Conservation (phyloP, 37 sponge, comb jelly and placozoan species). For the Dysidea cf. avara region DNA sequence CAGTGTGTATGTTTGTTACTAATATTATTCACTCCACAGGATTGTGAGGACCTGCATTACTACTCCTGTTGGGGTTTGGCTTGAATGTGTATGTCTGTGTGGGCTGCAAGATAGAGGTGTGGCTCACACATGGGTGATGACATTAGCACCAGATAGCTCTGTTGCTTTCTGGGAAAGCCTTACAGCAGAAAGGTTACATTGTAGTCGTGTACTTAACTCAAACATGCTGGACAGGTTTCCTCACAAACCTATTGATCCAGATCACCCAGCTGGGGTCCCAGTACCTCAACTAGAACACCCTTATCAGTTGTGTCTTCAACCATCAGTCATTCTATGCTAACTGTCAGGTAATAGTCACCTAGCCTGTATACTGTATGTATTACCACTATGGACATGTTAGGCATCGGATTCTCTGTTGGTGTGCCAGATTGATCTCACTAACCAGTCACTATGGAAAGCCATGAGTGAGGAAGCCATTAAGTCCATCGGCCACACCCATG, state of each 20-base stretch:
- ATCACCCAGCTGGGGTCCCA: slow-evolving; percentile 54
- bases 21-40: slow-evolving; percentile 59
- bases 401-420: slow-evolving; percentile 61
- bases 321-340: slow-evolving; percentile 93
- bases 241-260: slow-evolving; percentile 64
- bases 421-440: slow-evolving; percentile 62
- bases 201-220: no score
- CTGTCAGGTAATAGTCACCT: slow-evolving; percentile 68
- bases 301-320: slow-evolving; percentile 94
- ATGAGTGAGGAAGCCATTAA: slow-evolving; percentile 85
- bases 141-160: slow-evolving; percentile 51
- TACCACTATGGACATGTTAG: slow-evolving; percentile 11
- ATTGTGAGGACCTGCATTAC: slow-evolving; percentile 90
- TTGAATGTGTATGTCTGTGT: slow-evolving; percentile 93
- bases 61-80: slow-evolving; percentile 91
- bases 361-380: no score
- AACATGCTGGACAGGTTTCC: slow-evolving; percentile 36
- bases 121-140: slow-evolving; percentile 91
- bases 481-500: slow-evolving; percentile 20
- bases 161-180: slow-evolving; percentile 94
- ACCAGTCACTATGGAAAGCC: slow-evolving; percentile 83
- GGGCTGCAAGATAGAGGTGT: slow-evolving; percentile 74
- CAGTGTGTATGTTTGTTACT: no score
- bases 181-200: slow-evolving; percentile 89
- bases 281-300: slow-evolving; percentile 61